A percentile compares a stretch with the other conserved stretches of the same genome.
phyloP scores from a whole-genome alignment of 2,888 invertebrate genomes.

The Cancer borealis region DNA sequence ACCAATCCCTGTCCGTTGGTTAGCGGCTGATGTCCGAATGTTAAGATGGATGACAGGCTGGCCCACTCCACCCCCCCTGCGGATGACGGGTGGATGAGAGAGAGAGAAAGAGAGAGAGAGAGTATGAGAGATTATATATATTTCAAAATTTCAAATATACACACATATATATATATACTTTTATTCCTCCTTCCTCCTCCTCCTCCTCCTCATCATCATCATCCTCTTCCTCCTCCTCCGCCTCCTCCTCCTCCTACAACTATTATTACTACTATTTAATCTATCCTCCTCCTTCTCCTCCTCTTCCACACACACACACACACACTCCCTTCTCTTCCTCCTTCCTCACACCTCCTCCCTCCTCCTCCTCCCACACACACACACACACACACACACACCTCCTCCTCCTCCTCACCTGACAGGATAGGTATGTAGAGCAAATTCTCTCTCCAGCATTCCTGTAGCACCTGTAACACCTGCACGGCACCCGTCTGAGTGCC shows the following conservation, averaged over 20 bases:
- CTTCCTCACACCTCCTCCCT: too few species aligned
- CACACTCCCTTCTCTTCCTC: too few species aligned
- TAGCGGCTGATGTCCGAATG: constrained; percentile 79
- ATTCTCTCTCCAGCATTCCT: constrained; percentile 82
- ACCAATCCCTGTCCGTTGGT: constrained; percentile 79
- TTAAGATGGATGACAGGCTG: constrained; percentile 80
- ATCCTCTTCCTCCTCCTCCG: background rate
- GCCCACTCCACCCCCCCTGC: constrained; percentile 82
- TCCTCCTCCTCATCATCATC: too few species aligned
- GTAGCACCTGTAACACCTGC: constrained; percentile 82
- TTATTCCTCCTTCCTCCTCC: background rate
- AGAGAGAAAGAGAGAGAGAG: background rate
- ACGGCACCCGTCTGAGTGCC: constrained; percentile 81
- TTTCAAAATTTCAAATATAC: too few species aligned
- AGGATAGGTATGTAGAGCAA: constrained; percentile 82
- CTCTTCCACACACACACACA: too few species aligned
- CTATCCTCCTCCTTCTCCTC: too few species aligned
- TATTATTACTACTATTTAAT: too few species aligned
- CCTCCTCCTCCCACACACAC: too few species aligned
- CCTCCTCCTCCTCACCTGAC: constrained; percentile 79
- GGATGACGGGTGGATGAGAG: constrained; percentile 64
- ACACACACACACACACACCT: too few species aligned
- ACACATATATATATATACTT: too few species aligned
- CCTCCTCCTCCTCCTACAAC: background rate
- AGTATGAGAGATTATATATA: background rate